Conservation (phyloP, 2,113 vertebrate genomes). For the Laterallus jamaicensis region DNA sequence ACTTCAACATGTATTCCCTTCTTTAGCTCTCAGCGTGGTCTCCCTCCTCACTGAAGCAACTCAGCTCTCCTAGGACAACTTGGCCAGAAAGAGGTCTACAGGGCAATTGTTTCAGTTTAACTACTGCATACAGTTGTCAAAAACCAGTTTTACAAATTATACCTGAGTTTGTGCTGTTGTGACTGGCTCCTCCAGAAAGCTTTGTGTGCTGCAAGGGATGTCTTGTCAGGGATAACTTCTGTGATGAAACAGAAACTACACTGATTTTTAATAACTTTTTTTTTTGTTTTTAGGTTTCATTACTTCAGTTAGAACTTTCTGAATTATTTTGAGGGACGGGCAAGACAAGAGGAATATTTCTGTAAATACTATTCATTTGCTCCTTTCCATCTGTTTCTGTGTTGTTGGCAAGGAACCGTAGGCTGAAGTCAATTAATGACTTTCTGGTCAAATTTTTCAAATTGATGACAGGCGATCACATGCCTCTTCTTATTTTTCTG, state of each 20-base stretch:
- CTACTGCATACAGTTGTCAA: not conserved
- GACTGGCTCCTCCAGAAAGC: not conserved
- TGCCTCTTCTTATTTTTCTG: not conserved
- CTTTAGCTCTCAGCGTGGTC: not conserved
- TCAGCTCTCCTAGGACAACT: not conserved
- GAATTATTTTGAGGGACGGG: not conserved
- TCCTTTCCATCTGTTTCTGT: not conserved
- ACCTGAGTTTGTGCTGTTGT: not conserved
- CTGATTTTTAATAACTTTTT: not conserved
- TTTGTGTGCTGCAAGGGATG: not conserved
- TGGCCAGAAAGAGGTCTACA: not conserved
- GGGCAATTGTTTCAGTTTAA: not conserved
- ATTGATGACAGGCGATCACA: not conserved
- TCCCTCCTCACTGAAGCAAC: not conserved
- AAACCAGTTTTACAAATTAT: not conserved
- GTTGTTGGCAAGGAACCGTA: not conserved
- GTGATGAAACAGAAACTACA: not conserved
- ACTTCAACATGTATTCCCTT: not conserved
- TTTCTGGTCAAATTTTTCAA: not conserved
- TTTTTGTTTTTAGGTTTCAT: not conserved
- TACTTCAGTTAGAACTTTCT: not conserved
- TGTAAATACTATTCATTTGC: not conserved
- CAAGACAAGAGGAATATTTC: not conserved
- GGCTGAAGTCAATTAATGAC: not conserved
- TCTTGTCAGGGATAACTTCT: not conserved